phyloP scores from a whole-genome alignment of 2,113 vertebrate genomes.

The Cavia porcellus region DNA sequence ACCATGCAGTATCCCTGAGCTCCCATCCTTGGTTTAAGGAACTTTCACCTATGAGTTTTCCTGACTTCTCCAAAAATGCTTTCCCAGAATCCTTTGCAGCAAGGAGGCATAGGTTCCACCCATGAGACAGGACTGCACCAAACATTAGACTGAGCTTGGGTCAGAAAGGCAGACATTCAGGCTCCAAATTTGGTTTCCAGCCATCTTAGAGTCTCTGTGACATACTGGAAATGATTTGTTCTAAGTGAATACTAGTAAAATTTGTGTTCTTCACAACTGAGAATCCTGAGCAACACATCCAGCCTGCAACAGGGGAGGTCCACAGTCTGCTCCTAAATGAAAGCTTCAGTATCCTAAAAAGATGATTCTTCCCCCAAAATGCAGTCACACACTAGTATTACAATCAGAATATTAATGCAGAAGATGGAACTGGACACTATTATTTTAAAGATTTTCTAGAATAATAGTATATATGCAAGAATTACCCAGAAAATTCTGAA shows the following conservation, averaged over 20 bases:
- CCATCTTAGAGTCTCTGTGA: not conserved
- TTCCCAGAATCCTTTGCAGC: not conserved
- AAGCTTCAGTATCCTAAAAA: not conserved
- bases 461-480: not conserved
- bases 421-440: not conserved
- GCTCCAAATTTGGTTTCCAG: not conserved
- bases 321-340: not conserved
- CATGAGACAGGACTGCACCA: rapidly evolving
- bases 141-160: not conserved
- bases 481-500: not conserved
- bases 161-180: not conserved
- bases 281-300: not conserved
- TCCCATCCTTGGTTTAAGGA: not conserved
- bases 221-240: not conserved
- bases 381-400: not conserved
- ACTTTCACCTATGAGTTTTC: no score
- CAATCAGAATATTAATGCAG: not conserved
- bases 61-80: not conserved
- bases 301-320: not conserved
- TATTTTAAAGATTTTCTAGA: not conserved
- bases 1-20: not conserved
- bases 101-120: not conserved
- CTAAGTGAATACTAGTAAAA: not conserved
- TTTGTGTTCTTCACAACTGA: not conserved
- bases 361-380: not conserved